phyloP scores from a whole-genome alignment of 2,113 vertebrate species.

The Irena cyanogastra region DNA sequence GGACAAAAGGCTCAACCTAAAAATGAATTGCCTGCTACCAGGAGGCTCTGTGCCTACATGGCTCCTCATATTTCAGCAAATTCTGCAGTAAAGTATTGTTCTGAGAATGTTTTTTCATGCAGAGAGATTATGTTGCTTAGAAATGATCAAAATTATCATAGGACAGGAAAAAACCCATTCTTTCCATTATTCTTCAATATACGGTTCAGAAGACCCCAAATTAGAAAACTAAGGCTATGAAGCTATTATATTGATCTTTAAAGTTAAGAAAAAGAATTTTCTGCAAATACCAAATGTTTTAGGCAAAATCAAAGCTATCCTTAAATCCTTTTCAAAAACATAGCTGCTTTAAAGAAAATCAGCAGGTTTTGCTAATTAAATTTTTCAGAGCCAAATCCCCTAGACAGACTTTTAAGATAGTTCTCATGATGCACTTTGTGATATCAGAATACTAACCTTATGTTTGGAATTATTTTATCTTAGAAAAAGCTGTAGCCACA shows the following conservation, averaged over 20 bases:
- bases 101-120: neutral
- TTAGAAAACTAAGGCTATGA: neutral
- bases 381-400: neutral
- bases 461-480: conserved; percentile 6
- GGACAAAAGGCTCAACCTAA: neutral
- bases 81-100: neutral
- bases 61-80: neutral
- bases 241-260: neutral
- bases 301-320: neutral
- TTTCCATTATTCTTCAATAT: neutral
- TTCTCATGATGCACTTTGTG: neutral
- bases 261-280: neutral
- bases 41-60: neutral
- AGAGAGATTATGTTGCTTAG: neutral
- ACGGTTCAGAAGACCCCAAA: neutral
- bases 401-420: neutral
- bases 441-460: neutral
- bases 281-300: neutral
- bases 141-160: neutral
- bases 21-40: neutral
- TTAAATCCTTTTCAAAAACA: neutral
- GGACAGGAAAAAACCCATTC: no score
- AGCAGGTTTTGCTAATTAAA: neutral
- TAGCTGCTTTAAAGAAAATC: neutral
- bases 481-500: conserved; percentile 3